Percentiles rank a stretch among this genome's conserved stretches.
Evolutionary conservation across 2,888 invertebrate genomes (phyloP).

Genomic region (Sarcophaga caerulescens): DNA sequence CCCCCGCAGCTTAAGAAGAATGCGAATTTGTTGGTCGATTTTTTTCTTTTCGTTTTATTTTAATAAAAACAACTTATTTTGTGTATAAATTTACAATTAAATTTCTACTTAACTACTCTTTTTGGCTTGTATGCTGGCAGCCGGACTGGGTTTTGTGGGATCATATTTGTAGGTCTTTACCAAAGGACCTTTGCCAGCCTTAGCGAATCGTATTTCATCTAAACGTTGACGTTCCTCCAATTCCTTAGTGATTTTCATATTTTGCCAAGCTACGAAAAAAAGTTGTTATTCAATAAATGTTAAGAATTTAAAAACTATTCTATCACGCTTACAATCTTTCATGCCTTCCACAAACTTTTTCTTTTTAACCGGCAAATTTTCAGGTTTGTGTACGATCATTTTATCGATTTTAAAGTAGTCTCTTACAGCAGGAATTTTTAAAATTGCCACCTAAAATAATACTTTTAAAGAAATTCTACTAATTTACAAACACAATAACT

Average conservation of each 20-base stretch:
- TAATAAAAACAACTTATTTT: slow-evolving; percentile 52
- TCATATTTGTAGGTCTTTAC: slow-evolving; percentile 93
- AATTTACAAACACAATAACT: not conserved
- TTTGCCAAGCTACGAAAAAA: slow-evolving; percentile 87
- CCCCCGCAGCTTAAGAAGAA: slow-evolving; percentile 58
- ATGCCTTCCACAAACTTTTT: slow-evolving; percentile 91
- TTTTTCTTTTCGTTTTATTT: slow-evolving; percentile 43
- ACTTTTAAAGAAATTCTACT: not conserved
- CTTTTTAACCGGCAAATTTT: slow-evolving; percentile 85
- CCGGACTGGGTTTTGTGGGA: slow-evolving; percentile 84
- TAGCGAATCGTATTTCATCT: slow-evolving; percentile 90
- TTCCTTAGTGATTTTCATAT: slow-evolving; percentile 89
- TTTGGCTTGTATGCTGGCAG: slow-evolving; percentile 69
- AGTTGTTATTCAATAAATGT: not conserved
- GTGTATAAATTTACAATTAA: not conserved
- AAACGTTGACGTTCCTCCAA: slow-evolving; percentile 88
- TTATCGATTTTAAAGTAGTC: slow-evolving; percentile 89
- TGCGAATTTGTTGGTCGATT: not conserved
- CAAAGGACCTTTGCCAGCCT: slow-evolving; percentile 92
- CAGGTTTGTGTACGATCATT: slow-evolving; percentile 83
- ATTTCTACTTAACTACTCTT: slow-evolving; percentile 61
- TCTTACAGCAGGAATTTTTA: slow-evolving; percentile 89
- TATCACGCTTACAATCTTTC: slow-evolving; percentile 86
- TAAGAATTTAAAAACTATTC: not conserved
- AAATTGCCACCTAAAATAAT: slow-evolving; percentile 83